Evolutionary conservation across 2,113 vertebrate genomes (phyloP).

Genomic region (Hucho hucho): DNA sequence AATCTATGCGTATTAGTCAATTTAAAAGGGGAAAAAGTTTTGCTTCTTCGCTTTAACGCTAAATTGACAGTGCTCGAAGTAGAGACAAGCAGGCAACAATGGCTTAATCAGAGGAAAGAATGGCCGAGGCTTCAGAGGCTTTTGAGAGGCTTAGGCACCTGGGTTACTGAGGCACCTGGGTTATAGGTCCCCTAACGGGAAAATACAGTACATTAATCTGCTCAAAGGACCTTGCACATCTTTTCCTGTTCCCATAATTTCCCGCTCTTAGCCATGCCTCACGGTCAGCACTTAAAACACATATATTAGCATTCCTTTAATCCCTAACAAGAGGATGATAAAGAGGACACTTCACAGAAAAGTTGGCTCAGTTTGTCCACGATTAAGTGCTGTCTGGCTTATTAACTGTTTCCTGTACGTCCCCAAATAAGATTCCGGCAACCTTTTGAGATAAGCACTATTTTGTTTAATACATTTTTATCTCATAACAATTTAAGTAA

Average conservation of each 20-base stretch:
- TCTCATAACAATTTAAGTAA: slow-evolving; percentile 28
- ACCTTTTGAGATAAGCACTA: slow-evolving; percentile 34
- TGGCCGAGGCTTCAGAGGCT: slow-evolving; percentile 33
- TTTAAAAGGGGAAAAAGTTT: slow-evolving; percentile 57
- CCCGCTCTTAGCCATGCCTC: slow-evolving; percentile 52
- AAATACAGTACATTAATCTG: slow-evolving; percentile 64
- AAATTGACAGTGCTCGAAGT: slow-evolving; percentile 23
- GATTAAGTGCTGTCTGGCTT: slow-evolving; percentile 45
- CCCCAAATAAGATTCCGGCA: slow-evolving; percentile 49
- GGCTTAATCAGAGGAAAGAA: slow-evolving; percentile 58
- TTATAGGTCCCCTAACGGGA: slow-evolving; percentile 50
- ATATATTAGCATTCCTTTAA: slow-evolving; percentile 62
- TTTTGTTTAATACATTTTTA: slow-evolving; percentile 44
- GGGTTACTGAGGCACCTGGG: slow-evolving; percentile 54
- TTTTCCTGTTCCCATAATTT: slow-evolving; percentile 60
- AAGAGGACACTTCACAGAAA: slow-evolving; percentile 35
- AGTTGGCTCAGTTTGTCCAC: slow-evolving; percentile 38
- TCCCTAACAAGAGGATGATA: slow-evolving; percentile 45
- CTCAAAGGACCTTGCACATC: slow-evolving; percentile 55
- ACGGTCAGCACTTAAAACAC: slow-evolving; percentile 55
- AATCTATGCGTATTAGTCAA: slow-evolving; percentile 63
- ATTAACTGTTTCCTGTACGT: slow-evolving; percentile 53
- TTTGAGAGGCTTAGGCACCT: slow-evolving; percentile 47
- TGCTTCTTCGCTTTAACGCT: slow-evolving; percentile 43
- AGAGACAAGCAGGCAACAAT: slow-evolving; percentile 52